Evolutionary conservation across 2,888 invertebrate genomes (phyloP).

Genomic region (Eumacrocentrus americanus): DNA sequence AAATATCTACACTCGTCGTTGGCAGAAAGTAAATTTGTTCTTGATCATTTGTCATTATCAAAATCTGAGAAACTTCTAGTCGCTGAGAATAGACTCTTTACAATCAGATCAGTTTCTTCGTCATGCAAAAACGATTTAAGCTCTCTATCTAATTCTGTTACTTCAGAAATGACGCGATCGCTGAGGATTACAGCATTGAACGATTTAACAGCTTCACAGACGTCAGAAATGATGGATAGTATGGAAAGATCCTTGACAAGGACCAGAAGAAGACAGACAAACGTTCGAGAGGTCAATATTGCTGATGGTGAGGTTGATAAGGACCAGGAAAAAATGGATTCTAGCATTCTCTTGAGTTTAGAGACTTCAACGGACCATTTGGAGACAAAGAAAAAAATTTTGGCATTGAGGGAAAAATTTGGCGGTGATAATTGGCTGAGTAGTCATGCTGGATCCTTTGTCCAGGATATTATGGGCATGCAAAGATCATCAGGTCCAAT

Average conservation of each 20-base stretch:
- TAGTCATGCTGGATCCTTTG: slow-evolving; percentile 63
- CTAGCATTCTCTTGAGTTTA: slow-evolving; percentile 43
- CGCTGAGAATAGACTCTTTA: slow-evolving; percentile 47
- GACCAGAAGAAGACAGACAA: slow-evolving; percentile 46
- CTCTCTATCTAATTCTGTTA: slow-evolving; percentile 39
- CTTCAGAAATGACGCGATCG: slow-evolving; percentile 32
- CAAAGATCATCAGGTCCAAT: slow-evolving; percentile 46
- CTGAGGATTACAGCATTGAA: slow-evolving; percentile 26
- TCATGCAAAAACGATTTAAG: neutral
- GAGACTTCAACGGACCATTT: slow-evolving; percentile 63
- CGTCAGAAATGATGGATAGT: slow-evolving; percentile 33
- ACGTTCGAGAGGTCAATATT: slow-evolving; percentile 61
- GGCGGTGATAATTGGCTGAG: slow-evolving; percentile 69
- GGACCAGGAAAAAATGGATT: slow-evolving; percentile 44
- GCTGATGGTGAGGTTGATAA: slow-evolving; percentile 60
- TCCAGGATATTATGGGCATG: slow-evolving; percentile 67
- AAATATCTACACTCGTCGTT: slow-evolving; percentile 67
- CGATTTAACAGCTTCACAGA: slow-evolving; percentile 29
- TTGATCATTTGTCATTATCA: slow-evolving; percentile 64
- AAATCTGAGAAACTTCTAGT: slow-evolving; percentile 64
- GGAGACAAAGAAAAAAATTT: slow-evolving; percentile 67
- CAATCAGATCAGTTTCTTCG: slow-evolving; percentile 37
- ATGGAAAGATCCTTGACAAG: slow-evolving; percentile 36
- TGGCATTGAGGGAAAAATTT: slow-evolving; percentile 65
- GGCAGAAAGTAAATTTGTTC: slow-evolving; percentile 64